Conservation (phyloP, 2,113 vertebrate genomes). For the Ceyx cyanopectus region DNA sequence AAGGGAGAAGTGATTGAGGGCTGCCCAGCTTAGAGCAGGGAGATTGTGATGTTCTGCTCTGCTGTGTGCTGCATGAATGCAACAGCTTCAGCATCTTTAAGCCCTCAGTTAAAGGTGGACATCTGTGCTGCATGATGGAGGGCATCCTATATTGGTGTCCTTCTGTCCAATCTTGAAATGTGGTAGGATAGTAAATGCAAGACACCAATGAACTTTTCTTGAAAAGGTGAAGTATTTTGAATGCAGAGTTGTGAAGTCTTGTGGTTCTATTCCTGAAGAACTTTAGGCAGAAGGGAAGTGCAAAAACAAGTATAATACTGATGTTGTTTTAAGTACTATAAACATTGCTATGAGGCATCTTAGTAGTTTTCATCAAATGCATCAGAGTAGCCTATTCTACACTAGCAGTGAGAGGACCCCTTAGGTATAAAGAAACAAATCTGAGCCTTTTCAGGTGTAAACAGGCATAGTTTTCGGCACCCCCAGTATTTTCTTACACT, state of each 20-base stretch:
- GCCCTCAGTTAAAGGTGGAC: neutral
- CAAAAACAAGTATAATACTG: neutral
- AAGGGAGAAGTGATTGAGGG: neutral
- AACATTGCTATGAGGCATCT: neutral
- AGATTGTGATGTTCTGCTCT: neutral
- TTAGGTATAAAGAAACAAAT: neutral
- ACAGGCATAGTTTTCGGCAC: neutral
- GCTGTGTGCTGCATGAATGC: neutral
- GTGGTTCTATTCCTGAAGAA: neutral
- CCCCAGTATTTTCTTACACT: neutral
- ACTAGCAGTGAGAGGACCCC: neutral
- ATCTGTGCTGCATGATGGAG: neutral
- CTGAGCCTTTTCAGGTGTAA: neutral
- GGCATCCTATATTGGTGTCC: rapidly evolving
- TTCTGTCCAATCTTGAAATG: neutral
- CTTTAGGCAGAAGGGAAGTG: neutral
- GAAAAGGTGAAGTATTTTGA: neutral
- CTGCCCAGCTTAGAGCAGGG: neutral
- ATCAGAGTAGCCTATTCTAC: neutral
- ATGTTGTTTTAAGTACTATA: neutral
- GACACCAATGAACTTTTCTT: neutral
- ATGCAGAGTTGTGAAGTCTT: neutral
- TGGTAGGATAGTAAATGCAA: neutral
- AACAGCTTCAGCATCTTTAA: neutral
- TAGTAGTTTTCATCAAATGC: neutral